Percentiles rank a stretch among this genome's conserved stretches.
phyloP scores from a whole-genome alignment of 2,888 invertebrate genomes.

The Epicampocera succincta region DNA sequence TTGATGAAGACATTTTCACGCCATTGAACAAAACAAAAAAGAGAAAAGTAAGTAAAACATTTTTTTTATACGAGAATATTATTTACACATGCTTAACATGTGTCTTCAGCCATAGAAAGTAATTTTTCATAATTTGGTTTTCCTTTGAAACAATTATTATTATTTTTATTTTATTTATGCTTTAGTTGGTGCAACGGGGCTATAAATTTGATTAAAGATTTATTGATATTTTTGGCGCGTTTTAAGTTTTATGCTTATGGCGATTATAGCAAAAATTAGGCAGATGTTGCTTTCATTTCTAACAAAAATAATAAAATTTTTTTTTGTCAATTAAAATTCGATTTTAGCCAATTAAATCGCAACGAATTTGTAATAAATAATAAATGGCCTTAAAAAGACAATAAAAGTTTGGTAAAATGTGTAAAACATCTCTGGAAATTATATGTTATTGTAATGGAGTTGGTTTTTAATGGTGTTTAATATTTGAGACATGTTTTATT shows the following conservation, averaged over 20 bases:
- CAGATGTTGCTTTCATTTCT: constrained; percentile 34
- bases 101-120: constrained; percentile 53
- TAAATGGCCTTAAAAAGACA: constrained; percentile 58
- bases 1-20: constrained; percentile 77
- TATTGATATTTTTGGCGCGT: constrained; percentile 59
- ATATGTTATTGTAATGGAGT: constrained; percentile 7
- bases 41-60: constrained; percentile 35
- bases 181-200: constrained; percentile 18
- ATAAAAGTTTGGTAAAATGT: constrained; percentile 2
- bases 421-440: background rate
- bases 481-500: constrained; percentile 47
- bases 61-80: constrained; percentile 21
- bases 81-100: constrained; percentile 56
- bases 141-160: constrained; percentile 39
- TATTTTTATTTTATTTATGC: background rate
- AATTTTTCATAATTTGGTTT: constrained; percentile 56
- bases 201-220: constrained; percentile 61
- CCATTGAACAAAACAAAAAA: constrained; percentile 48
- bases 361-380: constrained; percentile 68
- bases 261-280: constrained; percentile 7
- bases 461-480: constrained; percentile 21
- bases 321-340: constrained; percentile 72
- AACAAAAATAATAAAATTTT: background rate
- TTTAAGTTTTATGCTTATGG: constrained; percentile 15
- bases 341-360: constrained; percentile 72